These are phyloP conservation scores for Alligator sinensis DNA, from an alignment of 2,113 vertebrate genomes.

Conservation along the genomic window DNA sequence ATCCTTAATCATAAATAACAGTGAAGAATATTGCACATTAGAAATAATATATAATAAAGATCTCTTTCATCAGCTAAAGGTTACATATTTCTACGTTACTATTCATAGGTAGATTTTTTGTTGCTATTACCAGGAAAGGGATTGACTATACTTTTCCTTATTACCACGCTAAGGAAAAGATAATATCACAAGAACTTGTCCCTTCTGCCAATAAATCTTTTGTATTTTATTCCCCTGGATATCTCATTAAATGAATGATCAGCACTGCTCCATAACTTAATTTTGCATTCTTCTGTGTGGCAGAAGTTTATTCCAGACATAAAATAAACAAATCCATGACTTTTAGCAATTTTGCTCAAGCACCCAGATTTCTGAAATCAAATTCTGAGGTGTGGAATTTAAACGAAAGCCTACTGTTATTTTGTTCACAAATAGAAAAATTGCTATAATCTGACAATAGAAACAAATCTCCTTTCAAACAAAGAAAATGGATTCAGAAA, in stretches of 20 bases:
- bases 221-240: neutral
- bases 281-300: neutral
- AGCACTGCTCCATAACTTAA: neutral
- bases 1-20: neutral
- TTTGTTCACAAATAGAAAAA: neutral
- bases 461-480: conserved; percentile 16
- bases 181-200: neutral
- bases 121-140: neutral
- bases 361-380: neutral
- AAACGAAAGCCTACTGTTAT: neutral
- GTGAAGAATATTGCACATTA: neutral
- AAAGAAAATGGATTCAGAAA: neutral
- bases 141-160: neutral
- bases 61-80: neutral
- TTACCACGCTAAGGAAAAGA: neutral
- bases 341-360: neutral
- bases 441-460: neutral
- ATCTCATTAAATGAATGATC: neutral
- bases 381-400: neutral
- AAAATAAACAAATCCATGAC: neutral
- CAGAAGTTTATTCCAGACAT: neutral
- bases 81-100: neutral
- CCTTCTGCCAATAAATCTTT: neutral
- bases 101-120: neutral
- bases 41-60: neutral